A percentile compares a stretch with the other conserved stretches of the same genome.
Conservation (phyloP, 2,113 vertebrate genomes). For the Hyaena hyaena region DNA sequence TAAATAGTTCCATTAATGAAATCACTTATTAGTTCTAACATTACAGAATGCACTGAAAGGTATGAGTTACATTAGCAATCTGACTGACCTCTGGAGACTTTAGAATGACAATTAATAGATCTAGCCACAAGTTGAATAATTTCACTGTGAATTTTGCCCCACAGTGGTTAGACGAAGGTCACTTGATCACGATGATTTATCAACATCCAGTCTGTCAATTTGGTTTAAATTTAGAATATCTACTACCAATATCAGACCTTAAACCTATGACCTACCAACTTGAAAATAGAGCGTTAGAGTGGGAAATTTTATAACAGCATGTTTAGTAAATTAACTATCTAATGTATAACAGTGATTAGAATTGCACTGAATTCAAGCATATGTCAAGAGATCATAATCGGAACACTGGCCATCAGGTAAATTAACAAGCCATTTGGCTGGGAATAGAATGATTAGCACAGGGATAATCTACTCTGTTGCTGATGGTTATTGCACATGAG, state of each 20-base stretch:
- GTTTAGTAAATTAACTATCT: conserved; percentile 45
- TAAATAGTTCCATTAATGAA: conserved; percentile 34
- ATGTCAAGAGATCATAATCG: conserved; percentile 61
- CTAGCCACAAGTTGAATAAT: background rate
- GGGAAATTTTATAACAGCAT: background rate
- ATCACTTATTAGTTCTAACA: background rate
- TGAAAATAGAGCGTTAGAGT: conserved; percentile 9
- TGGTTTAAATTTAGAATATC: conserved; percentile 61
- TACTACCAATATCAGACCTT: conserved; percentile 14
- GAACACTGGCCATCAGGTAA: conserved; percentile 46
- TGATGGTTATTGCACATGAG: conserved; percentile 17
- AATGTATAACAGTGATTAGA: conserved; percentile 16
- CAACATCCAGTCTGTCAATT: conserved; percentile 50
- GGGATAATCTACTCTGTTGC: conserved; percentile 11
- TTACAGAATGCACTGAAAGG: background rate
- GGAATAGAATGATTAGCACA: conserved; percentile 22
- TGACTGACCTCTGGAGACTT: conserved; percentile 8
- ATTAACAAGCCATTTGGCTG: conserved; percentile 67
- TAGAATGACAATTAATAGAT: conserved; percentile 26
- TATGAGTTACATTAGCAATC: background rate
- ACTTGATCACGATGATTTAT: conserved; percentile 41
- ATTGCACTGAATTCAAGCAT: conserved; percentile 40
- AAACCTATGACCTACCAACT: background rate
- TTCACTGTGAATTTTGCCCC: background rate
- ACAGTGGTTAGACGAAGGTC: background rate